Base-by-base conservation (phyloP, 2,113 vertebrate species). In the Cavia aperea region DNA sequence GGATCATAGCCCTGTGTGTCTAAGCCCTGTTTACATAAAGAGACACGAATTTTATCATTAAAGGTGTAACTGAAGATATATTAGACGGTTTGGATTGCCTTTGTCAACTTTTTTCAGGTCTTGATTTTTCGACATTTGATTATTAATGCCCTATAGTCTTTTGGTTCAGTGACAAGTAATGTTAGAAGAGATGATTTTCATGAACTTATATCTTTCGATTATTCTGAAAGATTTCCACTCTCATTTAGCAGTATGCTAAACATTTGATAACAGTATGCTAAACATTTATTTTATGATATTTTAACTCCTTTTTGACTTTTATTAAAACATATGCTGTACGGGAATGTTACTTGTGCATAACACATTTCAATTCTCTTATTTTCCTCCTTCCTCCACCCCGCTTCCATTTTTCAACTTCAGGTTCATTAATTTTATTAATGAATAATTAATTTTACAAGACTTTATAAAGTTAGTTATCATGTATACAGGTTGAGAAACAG, bases 41-140 rank as follows among this genome's bases (percentile, higher is more conserved):
- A 12, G 26, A 36, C 3, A 36, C 36, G 2, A 77, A 26, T 46
- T 65, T 65, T 81, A 49, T 89, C 46, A 39, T 66, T 81, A 3
- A 33, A 1, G 11, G 1, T 70, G 0, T 81, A 24, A 33, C 75
- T 83, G 3, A 31, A 1, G 13, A 1, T 62, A 0, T 83, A 56
- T 60, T 62, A 23, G 43, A 89, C 62, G 6, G 7, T 46, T 88
- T 66, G 39, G 18, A 65, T 81, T 68, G 46, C 15, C 15, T 95
- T 72, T 46, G 4, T 88, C 58, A 65, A 23, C 19, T n/a, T 0
- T 43, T 89, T 65, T 51, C 39, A 79, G 7, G 51, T 10, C 5
- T 31, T 60, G 31, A 6, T n/a, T 26, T 43, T 87, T 36, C 46
- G 29, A 46, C 58, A 75, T 51, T 51, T 87, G 4, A 31, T 72